Base-by-base conservation (phyloP, 2,888 invertebrate genomes). In the Galerucella nymphaeae region DNA sequence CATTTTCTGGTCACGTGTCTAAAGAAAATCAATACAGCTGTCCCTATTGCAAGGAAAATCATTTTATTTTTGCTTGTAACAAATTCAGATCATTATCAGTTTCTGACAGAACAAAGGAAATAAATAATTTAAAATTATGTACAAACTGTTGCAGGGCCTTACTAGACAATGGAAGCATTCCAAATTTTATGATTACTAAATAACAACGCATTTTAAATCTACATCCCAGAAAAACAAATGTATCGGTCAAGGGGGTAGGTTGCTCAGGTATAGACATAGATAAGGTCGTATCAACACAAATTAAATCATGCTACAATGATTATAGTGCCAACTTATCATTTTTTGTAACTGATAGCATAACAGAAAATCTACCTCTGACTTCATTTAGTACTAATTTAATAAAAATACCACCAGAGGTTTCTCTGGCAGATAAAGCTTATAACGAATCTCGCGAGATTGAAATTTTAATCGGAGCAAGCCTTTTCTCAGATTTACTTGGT, bases 11-110 rank as follows among this genome's bases (percentile, higher is more conserved):
- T 2, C 48, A 48, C 48, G 3, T 48, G 13, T n/a, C 48, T n/a
- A 16, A 16, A 50, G n/a, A n/a, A 50, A 6, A 8, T 50, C n/a
- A n/a, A 14, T n/a, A 50, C 16, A 16, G 50, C 16, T 50, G 50
- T 50, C 50, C 50, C 8, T 50, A 48, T 48, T 48, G 48, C n/a
- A 48, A 48, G n/a, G n/a, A 48, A n/a, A n/a, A n/a, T 48, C 48
- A 50, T 50, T n/a, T n/a, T 50, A 50, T 50, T n/a, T 50, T n/a
- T 8, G n/a, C 14, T n/a, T 50, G 16, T n/a, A 50, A 16, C 14
- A 16, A n/a, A 50, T 50, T 50, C 16, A 14, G 14, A 50, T 50
- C 50, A 14, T n/a, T 50, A n/a, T n/a, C 50, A 50, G 50, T 50
- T n/a, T 1, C 50, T 50, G n/a, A 8, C n/a, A 50, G 61, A 61